These are phyloP conservation scores for Leptoclinus maculatus DNA, from an alignment of 2,797 vertebrate species.

Conservation along the genomic window DNA sequence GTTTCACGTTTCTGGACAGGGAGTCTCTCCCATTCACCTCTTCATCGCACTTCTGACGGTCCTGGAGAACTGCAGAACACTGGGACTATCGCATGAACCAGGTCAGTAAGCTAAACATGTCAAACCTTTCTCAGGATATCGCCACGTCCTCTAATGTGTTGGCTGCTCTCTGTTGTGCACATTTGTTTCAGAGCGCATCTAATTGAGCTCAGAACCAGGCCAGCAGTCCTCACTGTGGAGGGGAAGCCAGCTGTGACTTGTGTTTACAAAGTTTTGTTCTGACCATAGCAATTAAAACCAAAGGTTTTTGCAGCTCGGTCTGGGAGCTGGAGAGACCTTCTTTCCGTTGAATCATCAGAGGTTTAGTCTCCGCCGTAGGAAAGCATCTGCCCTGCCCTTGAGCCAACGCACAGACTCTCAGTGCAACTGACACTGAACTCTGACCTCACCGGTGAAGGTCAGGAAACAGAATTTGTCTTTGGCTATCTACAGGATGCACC, in stretches of 20 bases:
- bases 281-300: conserved; percentile 27
- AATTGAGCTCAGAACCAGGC: conserved; percentile 11
- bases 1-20: conserved; percentile 58
- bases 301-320: conserved; percentile 14
- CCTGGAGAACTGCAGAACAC: conserved; percentile 57
- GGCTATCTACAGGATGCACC: conserved; percentile 20
- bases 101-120: conserved; percentile 63
- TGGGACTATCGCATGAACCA: conserved; percentile 60
- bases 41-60: conserved; percentile 68
- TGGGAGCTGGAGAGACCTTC: conserved; percentile 10
- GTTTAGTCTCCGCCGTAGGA: neutral
- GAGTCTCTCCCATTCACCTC: conserved; percentile 60
- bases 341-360: conserved; percentile 32
- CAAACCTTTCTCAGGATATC: neutral
- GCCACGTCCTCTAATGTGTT: neutral
- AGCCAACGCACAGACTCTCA: conserved; percentile 2
- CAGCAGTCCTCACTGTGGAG: conserved; percentile 17
- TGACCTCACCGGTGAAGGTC: conserved; percentile 38
- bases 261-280: conserved; percentile 35
- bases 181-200: conserved; percentile 22
- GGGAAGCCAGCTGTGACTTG: conserved; percentile 49
- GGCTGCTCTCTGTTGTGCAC: conserved; percentile 21
- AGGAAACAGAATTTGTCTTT: conserved; percentile 39
- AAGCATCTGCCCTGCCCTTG: conserved; percentile 4
- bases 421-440: conserved; percentile 36